Percentiles rank a stretch among this genome's conserved stretches.
These are phyloP conservation scores for Rhyzopertha dominica DNA, from an alignment of 1,140 invertebrate species.

Conservation along the genomic window DNA sequence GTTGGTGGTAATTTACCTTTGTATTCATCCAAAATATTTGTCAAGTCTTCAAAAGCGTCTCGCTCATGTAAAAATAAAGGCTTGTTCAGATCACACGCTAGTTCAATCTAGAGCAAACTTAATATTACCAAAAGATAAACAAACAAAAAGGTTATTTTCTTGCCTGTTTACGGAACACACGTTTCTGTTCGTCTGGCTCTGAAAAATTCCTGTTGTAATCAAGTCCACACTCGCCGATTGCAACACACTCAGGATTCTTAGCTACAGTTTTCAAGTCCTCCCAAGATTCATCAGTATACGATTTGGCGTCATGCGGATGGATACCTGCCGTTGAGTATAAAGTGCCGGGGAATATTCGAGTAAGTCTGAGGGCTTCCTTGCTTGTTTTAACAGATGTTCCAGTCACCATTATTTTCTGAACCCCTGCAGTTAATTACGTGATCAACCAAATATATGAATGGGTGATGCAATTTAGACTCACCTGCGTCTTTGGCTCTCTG, in stretches of 20 bases:
- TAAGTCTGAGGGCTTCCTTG: constrained; percentile 83
- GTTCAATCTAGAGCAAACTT: constrained; percentile 59
- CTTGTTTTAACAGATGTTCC: constrained; percentile 83
- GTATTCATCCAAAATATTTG: constrained; percentile 56
- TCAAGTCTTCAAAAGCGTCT: constrained; percentile 79
- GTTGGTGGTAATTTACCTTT: constrained; percentile 66
- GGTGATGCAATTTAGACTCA: constrained; percentile 39
- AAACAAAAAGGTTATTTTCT: constrained; percentile 12
- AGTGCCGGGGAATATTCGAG: constrained; percentile 81
- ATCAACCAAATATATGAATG: constrained; percentile 4
- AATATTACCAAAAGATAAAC: constrained; percentile 11
- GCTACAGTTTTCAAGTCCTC: constrained; percentile 68
- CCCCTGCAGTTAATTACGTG: constrained; percentile 55
- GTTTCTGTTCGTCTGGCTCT: constrained; percentile 76
- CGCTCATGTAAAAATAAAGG: constrained; percentile 90
- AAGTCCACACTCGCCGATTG: constrained; percentile 88
- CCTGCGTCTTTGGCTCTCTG: constrained; percentile 89
- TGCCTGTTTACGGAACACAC: constrained; percentile 87
- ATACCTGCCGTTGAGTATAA: constrained; percentile 93
- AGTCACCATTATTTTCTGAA: constrained; percentile 92
- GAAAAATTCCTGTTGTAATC: constrained; percentile 95
- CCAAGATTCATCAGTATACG: constrained; percentile 76
- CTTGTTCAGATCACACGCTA: constrained; percentile 81
- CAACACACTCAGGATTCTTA: constrained; percentile 82
- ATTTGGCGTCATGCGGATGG: constrained; percentile 94